These are phyloP conservation scores for Lamellibrachia satsuma DNA, from an alignment of 2,888 invertebrate species.

Conservation along the genomic window DNA sequence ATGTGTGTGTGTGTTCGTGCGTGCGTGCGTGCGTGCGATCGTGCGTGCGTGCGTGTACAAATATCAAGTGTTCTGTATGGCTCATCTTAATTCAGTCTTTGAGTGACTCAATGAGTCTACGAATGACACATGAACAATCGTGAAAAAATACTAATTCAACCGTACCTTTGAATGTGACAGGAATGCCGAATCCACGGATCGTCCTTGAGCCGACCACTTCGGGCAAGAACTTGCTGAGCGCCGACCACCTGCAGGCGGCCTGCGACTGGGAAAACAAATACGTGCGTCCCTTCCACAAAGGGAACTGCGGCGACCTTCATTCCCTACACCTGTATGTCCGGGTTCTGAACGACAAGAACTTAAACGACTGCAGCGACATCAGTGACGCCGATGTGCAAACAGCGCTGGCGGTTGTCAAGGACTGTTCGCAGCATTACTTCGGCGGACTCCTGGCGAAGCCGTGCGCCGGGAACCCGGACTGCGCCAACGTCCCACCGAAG, in stretches of 20 bases:
- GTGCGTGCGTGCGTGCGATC: not conserved
- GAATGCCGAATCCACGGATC: not conserved
- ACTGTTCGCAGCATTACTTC: conserved; percentile 81
- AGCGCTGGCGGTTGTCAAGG: conserved; percentile 69
- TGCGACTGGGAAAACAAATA: not conserved
- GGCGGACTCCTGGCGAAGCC: conserved; percentile 68
- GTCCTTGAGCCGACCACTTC: not conserved
- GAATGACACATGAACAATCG: not conserved
- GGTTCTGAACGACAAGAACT: conserved; percentile 78
- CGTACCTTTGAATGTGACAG: not conserved
- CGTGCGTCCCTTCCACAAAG: not conserved
- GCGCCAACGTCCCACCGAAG: conserved; percentile 74
- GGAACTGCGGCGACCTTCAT: not conserved
- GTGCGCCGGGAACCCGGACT: conserved; percentile 66
- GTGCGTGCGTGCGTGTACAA: not conserved
- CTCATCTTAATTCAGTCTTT: not conserved
- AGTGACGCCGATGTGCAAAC: conserved; percentile 77
- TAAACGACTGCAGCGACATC: conserved; percentile 77
- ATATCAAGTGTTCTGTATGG: not conserved
- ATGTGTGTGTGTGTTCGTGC: not conserved
- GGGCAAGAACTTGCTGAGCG: not conserved
- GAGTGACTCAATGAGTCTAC: not conserved
- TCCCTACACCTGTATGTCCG: conserved; percentile 90
- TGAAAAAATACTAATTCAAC: not conserved
- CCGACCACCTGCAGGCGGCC: not conserved